phyloP scores from a whole-genome alignment of 1,140 invertebrate genomes.

The Heliconius hermathena region DNA sequence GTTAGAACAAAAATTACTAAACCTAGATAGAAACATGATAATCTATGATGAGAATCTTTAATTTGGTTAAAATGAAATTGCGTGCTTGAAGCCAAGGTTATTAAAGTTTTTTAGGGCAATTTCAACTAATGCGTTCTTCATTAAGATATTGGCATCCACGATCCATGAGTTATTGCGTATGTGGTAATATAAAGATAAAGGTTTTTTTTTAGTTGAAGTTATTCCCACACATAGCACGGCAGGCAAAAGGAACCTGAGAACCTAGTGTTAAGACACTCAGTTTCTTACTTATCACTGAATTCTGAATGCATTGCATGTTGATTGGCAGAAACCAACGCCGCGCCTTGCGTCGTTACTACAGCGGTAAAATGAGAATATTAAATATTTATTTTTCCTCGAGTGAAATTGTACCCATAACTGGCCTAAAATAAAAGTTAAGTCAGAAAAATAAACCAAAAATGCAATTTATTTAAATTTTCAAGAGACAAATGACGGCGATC shows the following conservation, averaged over 20 bases:
- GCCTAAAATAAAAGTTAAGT: no score
- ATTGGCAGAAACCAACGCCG: no score
- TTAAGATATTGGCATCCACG: neutral
- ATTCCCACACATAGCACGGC: no score
- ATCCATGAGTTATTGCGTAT: neutral
- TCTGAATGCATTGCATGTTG: no score
- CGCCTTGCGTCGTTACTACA: no score
- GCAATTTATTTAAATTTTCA: neutral
- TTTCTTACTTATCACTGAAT: no score
- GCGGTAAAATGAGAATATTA: no score
- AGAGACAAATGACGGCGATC: neutral
- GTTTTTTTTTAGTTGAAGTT: neutral
- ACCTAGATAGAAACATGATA: neutral
- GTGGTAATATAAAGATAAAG: neutral
- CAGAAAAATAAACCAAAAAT: no score
- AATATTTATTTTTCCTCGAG: no score
- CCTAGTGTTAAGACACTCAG: no score
- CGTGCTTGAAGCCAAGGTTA: constrained; percentile 6
- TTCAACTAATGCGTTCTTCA: constrained; percentile 3
- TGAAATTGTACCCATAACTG: no score
- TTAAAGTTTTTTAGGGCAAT: neutral
- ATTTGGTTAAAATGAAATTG: constrained; percentile 9
- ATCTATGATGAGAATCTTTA: constrained; percentile 12
- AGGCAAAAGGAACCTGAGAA: no score
- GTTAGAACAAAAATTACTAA: neutral